Evolutionary conservation across 2,113 vertebrate species (phyloP).

Genomic region (Sturnus vulgaris): DNA sequence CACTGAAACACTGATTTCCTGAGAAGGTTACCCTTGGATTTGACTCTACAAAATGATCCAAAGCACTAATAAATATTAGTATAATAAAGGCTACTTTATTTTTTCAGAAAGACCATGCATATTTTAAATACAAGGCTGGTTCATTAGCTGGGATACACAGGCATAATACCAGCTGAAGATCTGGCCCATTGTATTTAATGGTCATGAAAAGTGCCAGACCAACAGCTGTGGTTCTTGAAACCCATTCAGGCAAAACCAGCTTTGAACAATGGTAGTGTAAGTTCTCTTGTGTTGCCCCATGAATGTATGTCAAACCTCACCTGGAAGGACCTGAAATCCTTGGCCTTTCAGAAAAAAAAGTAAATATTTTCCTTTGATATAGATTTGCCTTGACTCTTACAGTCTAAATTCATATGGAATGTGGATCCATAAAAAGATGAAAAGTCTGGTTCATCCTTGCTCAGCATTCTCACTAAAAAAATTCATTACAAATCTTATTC

Average conservation of each 20-base stretch:
- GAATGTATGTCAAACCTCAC: not conserved
- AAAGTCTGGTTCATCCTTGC: not conserved
- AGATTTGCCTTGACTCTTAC: not conserved
- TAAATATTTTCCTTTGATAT: not conserved
- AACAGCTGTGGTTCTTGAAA: not conserved
- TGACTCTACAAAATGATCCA: not conserved
- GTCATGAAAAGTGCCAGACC: not conserved
- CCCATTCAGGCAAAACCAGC: not conserved
- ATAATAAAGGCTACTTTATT: not conserved
- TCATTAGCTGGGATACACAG: not conserved
- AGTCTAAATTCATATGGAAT: not conserved
- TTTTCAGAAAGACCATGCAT: not conserved
- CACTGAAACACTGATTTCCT: not conserved
- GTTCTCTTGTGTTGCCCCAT: not conserved
- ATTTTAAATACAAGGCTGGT: not conserved
- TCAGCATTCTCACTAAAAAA: not conserved
- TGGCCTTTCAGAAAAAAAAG: not conserved
- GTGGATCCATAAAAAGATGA: not conserved
- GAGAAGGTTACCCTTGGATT: not conserved
- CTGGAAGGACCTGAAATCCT: not conserved
- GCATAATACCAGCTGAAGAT: not conserved
- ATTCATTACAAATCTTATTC: not conserved
- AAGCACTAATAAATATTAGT: not conserved
- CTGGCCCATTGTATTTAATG: not conserved
- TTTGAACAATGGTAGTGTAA: not conserved